phyloP scores from a whole-genome alignment of 2,797 vertebrate genomes.

The Brachyrhaphis roseni region DNA sequence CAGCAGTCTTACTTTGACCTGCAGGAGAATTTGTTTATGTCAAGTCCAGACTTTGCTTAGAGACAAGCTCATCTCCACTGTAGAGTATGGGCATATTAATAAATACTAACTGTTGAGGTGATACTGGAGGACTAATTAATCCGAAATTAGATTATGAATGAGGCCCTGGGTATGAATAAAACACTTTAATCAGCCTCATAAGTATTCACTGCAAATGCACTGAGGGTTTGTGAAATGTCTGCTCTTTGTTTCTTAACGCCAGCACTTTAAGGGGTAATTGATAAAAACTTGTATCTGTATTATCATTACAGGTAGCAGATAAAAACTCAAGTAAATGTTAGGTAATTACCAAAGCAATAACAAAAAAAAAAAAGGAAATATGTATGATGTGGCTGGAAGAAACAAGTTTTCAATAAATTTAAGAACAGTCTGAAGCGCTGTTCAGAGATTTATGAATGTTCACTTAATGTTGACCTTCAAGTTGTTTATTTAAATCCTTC shows the following conservation, averaged over 20 bases:
- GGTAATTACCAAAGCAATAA: background rate
- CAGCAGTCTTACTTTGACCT: background rate
- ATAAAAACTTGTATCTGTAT: background rate
- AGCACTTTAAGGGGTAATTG: conserved; percentile 26
- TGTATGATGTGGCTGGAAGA: background rate
- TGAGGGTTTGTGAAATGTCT: conserved; percentile 22
- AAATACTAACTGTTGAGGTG: background rate
- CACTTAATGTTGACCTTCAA: background rate
- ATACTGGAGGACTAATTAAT: conserved; percentile 2
- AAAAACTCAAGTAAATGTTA: background rate
- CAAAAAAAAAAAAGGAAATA: background rate
- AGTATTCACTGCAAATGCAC: conserved; percentile 20
- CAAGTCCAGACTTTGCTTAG: background rate
- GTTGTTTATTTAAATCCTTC: background rate
- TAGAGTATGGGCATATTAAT: background rate
- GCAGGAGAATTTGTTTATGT: conserved; percentile 4
- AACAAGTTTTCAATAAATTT: conserved; percentile 19
- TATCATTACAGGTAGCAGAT: background rate
- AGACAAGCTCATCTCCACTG: background rate
- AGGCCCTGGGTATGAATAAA: conserved; percentile 12
- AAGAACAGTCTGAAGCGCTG: background rate
- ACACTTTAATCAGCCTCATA: conserved; percentile 19
- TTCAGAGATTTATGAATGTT: background rate
- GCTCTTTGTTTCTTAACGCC: conserved; percentile 14
- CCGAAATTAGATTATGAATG: conserved; percentile 2